A percentile compares a stretch with the other conserved stretches of the same genome.
phyloP scores from a whole-genome alignment of 2,797 vertebrate species.

The Mallotus villosus region DNA sequence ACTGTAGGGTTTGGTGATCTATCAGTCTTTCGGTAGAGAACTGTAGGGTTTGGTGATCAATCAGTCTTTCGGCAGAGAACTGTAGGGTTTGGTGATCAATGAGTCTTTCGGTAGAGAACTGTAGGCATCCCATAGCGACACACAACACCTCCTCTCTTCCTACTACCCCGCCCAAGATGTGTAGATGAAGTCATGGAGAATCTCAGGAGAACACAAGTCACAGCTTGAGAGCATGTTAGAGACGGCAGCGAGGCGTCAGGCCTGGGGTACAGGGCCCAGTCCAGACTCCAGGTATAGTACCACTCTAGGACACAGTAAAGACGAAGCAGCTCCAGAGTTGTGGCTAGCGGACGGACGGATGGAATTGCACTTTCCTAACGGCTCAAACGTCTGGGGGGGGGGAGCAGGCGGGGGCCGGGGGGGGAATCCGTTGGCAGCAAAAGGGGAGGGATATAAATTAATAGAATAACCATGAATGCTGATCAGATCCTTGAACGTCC shows the following conservation, averaged over 20 bases:
- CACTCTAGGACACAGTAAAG: slow-evolving; percentile 78
- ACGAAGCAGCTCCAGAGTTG: slow-evolving; percentile 76
- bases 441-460: slow-evolving; percentile 66
- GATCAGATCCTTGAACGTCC: slow-evolving; percentile 46
- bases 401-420: slow-evolving; percentile 29
- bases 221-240: slow-evolving; percentile 80
- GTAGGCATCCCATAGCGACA: slow-evolving; percentile 64
- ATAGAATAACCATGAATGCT: slow-evolving; percentile 58
- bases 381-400: slow-evolving; percentile 66
- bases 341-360: slow-evolving; percentile 63
- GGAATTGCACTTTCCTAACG: slow-evolving; percentile 72
- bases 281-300: slow-evolving; percentile 83
- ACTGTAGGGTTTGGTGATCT: slow-evolving; percentile 24
- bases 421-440: too few species aligned
- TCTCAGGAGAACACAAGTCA: slow-evolving; percentile 67
- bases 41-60: slow-evolving; percentile 54
- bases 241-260: slow-evolving; percentile 56
- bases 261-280: slow-evolving; percentile 64
- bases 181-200: slow-evolving; percentile 42
- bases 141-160: slow-evolving; percentile 40
- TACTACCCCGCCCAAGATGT: slow-evolving; percentile 44
- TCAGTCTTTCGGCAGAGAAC: slow-evolving; percentile 53
- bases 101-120: slow-evolving; percentile 43
- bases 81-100: slow-evolving; percentile 55
- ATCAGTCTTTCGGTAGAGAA: background rate